Base-by-base conservation (phyloP, 2,113 vertebrate species). In the Columba livia region DNA sequence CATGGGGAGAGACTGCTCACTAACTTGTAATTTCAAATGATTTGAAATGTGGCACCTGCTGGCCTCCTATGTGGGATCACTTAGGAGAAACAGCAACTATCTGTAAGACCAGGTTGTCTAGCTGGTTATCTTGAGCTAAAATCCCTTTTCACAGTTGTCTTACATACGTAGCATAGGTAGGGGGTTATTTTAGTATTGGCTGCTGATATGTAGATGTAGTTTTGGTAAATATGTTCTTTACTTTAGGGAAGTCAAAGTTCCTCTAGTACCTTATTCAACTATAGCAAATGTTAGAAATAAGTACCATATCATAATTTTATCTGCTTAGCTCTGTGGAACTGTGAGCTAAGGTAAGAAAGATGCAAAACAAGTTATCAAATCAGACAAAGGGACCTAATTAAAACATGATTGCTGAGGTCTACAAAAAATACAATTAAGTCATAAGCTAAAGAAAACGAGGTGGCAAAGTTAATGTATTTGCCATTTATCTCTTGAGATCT, bases 1-100 rank as follows among this genome's bases (percentile, higher is more conserved):
- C 97, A 93, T 67, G 61, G 95, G 94, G 98, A 97, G 96, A 96
- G 42, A 69, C 85, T 56, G 51, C 88, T 98, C 77, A 86, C 96
- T 97, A 98, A 97, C 90, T 97, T 98, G 95, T 97, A 98, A 98
- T 98, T 98, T 98, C 97, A 89, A 96, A 77, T 96, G 95, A 98
- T 98, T 98, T 97, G 97, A 98, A 98, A 98, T 97, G 95, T 95
- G 94, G 97, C 92, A 97, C 97, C 92, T 96, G 90, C 91, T 95
- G 96, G 95, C 93, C 96, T 97, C 95, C 94, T 38, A 1, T 88
- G 92, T 86, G 81, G 94, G 92, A 96, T 98, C 97, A 96, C 88
- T 96, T 96, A 92, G 79, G 80, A 88, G 93, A 85, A 96, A 91
- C 80, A 90, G 90, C 85, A 89, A 90, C 94, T 94, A 56, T 97